These are phyloP conservation scores for Phylloscopus trochilus DNA, from an alignment of 2,113 vertebrate genomes.

Conservation along the genomic window DNA sequence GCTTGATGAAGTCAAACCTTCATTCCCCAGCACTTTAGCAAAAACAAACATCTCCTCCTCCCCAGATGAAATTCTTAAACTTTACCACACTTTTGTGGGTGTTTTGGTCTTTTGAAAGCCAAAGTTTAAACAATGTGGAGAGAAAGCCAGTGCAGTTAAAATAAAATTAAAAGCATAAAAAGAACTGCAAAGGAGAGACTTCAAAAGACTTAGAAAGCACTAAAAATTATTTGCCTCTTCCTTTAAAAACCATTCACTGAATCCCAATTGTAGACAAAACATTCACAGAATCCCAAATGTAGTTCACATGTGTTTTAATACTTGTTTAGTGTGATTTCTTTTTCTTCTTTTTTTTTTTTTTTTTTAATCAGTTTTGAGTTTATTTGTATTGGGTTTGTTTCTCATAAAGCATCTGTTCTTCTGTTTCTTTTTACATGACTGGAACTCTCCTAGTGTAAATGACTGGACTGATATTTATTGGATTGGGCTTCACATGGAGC, in stretches of 20 bases:
- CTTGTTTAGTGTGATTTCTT: background rate
- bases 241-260: slow-evolving; percentile 3
- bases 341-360: background rate
- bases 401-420: slow-evolving; percentile 56
- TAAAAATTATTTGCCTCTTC: background rate
- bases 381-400: slow-evolving; percentile 50
- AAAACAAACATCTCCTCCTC: background rate
- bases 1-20: background rate
- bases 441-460: slow-evolving; percentile 14
- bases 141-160: background rate
- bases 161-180: background rate
- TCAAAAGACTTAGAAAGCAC: background rate
- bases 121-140: background rate
- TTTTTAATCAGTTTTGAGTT: slow-evolving; percentile 14
- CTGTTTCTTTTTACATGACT: slow-evolving; percentile 43
- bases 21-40: background rate
- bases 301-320: background rate
- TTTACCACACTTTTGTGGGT: background rate
- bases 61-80: background rate
- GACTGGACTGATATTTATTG: slow-evolving; percentile 56
- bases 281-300: background rate
- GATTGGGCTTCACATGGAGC: slow-evolving; percentile 32
- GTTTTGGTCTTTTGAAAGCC: background rate
- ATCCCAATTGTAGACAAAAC: background rate
- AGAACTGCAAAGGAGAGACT: background rate